Evolutionary conservation across 2,888 invertebrate genomes (phyloP), one percentile per base, ranked within the genome.

Genomic region (Drosophila cyrtoloma): DNA sequence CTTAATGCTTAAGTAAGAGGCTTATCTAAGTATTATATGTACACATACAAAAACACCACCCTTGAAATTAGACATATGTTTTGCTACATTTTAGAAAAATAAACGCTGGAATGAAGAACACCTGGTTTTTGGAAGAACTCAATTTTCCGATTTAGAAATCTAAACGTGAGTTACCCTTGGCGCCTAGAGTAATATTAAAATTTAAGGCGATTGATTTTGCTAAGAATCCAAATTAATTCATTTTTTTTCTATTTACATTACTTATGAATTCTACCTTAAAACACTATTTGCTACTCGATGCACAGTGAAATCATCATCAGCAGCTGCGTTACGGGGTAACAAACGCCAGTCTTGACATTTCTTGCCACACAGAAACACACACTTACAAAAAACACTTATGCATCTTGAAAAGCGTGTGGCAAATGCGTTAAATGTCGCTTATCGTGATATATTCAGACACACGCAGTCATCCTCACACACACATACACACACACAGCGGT

Each of bases 341-440:
- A 79, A 73, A 69, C 73, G 59, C 19, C 62, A 66, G 50, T 53
- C 76, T 75, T 76, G 81, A 70, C 63, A 73, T 69, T 80, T 69
- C 66, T 47, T 26, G 33, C 51, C 37, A 33, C 61, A 39, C 32
- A 44, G 33, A n/a, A 22, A 58, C 12, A 47, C 47, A 57, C 42
- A 52, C 28, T 44, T 14, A 50, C 57, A 39, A 22, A 32, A 26
- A 33, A 58, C 72, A 76, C 70, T 76, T 79, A 56, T 69, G 67
- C 82, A 66, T 37, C 62, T 68, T 70, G 75, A 75, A 79, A 67
- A 77, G 77, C 75, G 77, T 83, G 75, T 77, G 83, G 77, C 77
- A 82, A 82, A 82, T 82, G 77, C 82, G 83, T 83, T 83, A 83
- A 83, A 83, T 83, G 83, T 79, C 83, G 83, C 73, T 84, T 81